These are phyloP conservation scores for Elaphurus davidianus DNA, from an alignment of 2,113 vertebrate genomes.

Conservation along the genomic window DNA sequence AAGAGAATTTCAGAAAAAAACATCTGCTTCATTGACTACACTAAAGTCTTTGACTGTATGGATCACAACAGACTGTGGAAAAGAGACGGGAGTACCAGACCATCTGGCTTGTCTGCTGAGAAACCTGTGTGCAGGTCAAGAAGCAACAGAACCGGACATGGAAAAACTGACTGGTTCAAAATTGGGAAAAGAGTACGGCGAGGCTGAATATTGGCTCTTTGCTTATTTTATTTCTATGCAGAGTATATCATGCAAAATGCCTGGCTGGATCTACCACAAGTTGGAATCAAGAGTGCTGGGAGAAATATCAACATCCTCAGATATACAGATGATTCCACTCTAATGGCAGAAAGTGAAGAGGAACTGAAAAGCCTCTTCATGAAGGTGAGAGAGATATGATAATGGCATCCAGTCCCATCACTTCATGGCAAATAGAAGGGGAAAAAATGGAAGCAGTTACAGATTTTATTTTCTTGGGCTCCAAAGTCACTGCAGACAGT, in stretches of 20 bases:
- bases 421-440: neutral
- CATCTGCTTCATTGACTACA: neutral
- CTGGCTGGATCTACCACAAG: neutral
- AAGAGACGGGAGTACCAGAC: neutral
- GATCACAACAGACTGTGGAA: neutral
- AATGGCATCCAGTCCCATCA: neutral
- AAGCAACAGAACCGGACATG: neutral
- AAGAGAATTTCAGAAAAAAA: neutral
- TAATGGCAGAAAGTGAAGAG: neutral
- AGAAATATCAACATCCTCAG: neutral
- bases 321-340: neutral
- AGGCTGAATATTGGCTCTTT: neutral
- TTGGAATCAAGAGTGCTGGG: neutral
- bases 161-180: neutral
- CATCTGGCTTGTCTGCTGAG: neutral
- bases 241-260: neutral
- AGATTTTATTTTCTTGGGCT: neutral
- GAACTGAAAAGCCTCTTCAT: neutral
- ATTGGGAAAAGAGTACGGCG: neutral
- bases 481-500: neutral
- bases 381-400: neutral
- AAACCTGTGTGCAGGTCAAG: neutral
- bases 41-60: neutral
- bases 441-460: neutral
- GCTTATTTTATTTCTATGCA: neutral